Base-by-base conservation (phyloP, 1,140 invertebrate species). In the Parasteatoda tepidariorum region DNA sequence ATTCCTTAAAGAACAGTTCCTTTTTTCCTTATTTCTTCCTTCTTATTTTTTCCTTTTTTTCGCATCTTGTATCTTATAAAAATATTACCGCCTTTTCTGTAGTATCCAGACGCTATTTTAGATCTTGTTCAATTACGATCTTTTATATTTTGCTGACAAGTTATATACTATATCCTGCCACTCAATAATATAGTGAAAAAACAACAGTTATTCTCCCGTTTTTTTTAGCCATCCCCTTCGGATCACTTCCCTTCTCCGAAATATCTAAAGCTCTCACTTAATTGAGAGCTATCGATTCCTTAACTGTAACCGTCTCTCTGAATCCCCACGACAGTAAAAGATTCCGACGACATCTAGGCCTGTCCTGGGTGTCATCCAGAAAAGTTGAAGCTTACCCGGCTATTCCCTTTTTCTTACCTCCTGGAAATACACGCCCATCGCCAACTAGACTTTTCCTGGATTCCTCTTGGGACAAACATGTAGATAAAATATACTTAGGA, bases 211-310 rank as follows among this genome's bases (percentile, higher is more conserved):
- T 4, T 41, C 13, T 41, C 13, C 13, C 13, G 5, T 41, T 41
- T 41, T 41, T 48, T 48, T 48, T 48, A 13, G 22, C 24, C 22
- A 26, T 6, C 22, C 31, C 73, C 18, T 71, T 33, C 11, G 41
- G 55, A 57, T 74, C 28, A 38, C n/a, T 26, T 59, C 33, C 59
- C 55, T 55, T 57, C 24, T 48, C 59, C 48, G 38, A 73, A 61
- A 62, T 75, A 61, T 34, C 73, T 24, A 75, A 78, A 78, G 34
- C 61, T 55, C 74, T 78, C 74, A 30, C 74, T 78, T 78, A 78
- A 78, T 78, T 78, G 74, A 31, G 15, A 78, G 34, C 61, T 78
- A 78, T 78, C 74, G 74, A 78, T 78, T 78, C 28, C 61, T 48
- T 55, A 78, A 78, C 59, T 78, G 74, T 41, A 31, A 78, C 34